Evolutionary conservation across 2,797 vertebrate genomes (phyloP), one percentile per base, ranked within the genome.

Genomic region (Euthynnus affinis): DNA sequence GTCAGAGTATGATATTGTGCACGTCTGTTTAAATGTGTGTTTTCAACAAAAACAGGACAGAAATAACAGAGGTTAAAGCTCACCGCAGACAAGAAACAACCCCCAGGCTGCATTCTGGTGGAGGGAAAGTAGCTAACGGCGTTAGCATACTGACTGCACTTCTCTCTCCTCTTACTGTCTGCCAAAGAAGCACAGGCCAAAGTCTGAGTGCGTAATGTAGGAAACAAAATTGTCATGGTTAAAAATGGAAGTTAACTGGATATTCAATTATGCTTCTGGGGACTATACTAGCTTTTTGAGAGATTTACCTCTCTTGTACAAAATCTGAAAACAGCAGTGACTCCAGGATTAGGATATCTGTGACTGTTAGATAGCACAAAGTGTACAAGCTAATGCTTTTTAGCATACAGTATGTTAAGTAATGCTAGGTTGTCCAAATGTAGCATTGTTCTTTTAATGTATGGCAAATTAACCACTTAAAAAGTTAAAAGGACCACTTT

Each of bases 51-150:
- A 83, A 83, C 63, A 58, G 75, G 72, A 80, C 62, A 25, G 42
- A 66, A 71, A 74, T 56, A 78, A 71, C 74, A 77, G 76, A 85
- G 80, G 81, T 77, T 80, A 68, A 74, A 75, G 59, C 67, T 91
- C 70, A 66, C 32, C 56, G 76, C 32, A 55, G 71, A 74, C 69
- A 40, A 37, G 72, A 66, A 81, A 77, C 60, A 62, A 44, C 51
- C 83, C 82, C 73, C 75, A 34, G 72, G 84, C 75, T 81, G 40
- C 70, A 48, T 72, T 78, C 78, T 86, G 76, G 42, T 71, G 75
- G 48, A 78, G 71, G 84, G 71, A 83, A 88, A 81, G 23, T 57
- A 18, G 81, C 85, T 62, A 69, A 74, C 32, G 42, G 78, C 61
- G 9, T 17, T 71, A 83, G 69, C 59, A 65, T 56, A 34, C 22